Conservation (phyloP, 2,113 vertebrate species). For the Athene cunicularia region DNA sequence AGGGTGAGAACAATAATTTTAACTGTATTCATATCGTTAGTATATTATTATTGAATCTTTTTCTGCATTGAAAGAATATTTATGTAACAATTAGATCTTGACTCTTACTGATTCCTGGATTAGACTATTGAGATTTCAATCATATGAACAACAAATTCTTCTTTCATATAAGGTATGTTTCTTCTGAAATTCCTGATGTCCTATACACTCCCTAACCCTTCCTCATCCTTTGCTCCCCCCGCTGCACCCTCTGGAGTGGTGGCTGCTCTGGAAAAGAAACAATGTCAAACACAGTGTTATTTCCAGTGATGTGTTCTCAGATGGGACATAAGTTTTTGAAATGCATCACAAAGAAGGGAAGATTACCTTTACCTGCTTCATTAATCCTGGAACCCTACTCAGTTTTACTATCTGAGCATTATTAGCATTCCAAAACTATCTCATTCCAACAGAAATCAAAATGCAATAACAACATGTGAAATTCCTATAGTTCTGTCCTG, state of each 20-base stretch:
- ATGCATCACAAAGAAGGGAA: neutral
- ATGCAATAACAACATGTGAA: slow-evolving; percentile 3
- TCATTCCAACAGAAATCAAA: slow-evolving; percentile 12
- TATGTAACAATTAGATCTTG: neutral
- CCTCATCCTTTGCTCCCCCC: neutral
- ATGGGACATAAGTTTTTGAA: neutral
- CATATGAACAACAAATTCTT: neutral
- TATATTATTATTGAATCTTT: neutral
- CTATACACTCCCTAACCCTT: neutral
- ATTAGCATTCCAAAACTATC: slow-evolving; percentile 26
- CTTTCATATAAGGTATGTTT: neutral
- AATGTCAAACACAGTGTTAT: neutral
- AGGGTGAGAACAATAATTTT: neutral
- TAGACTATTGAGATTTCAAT: neutral
- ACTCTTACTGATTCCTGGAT: neutral
- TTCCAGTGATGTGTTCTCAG: neutral
- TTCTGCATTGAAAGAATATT: neutral
- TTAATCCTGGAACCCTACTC: neutral
- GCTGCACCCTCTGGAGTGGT: neutral
- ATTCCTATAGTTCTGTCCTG: neutral
- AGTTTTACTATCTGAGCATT: neutral
- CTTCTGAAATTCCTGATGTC: neutral
- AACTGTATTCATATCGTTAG: neutral
- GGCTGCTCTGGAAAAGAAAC: neutral
- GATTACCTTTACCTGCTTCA: neutral